Conservation (phyloP, 2,888 invertebrate species). For the Bembecia ichneumoniformis region DNA sequence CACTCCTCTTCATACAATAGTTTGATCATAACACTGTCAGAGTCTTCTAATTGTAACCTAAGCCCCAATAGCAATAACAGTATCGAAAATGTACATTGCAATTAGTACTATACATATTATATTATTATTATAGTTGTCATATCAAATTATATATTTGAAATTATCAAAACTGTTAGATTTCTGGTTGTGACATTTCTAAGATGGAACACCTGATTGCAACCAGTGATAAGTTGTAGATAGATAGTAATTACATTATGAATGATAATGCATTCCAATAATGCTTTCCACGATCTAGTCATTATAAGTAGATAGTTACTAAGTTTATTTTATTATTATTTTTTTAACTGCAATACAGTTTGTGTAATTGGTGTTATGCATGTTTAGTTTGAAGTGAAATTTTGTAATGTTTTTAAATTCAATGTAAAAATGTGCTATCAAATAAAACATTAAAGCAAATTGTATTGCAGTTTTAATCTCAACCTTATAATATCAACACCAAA, state of each 20-base stretch:
- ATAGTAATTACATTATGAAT: constrained; percentile 9
- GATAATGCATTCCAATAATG: constrained; percentile 19
- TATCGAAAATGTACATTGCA: constrained; percentile 36
- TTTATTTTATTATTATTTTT: constrained; percentile 1
- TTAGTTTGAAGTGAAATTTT: constrained; percentile 27
- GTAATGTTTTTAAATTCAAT: constrained; percentile 26
- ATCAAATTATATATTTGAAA: not conserved
- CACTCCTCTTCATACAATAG: constrained; percentile 60
- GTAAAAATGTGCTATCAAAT: constrained; percentile 18
- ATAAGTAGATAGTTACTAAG: not conserved
- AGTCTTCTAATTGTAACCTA: constrained; percentile 48
- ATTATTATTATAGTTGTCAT: not conserved
- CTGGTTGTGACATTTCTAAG: constrained; percentile 59
- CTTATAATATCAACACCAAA: not conserved
- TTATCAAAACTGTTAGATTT: constrained; percentile 13
- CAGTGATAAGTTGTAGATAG: constrained; percentile 6
- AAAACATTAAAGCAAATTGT: constrained; percentile 60
- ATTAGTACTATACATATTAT: not conserved
- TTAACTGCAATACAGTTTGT: constrained; percentile 69
- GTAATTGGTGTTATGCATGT: constrained; percentile 30
- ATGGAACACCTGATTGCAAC: not conserved
- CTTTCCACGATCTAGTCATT: constrained; percentile 32
- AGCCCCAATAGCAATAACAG: constrained; percentile 51
- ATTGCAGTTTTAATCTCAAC: constrained; percentile 64
- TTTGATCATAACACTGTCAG: constrained; percentile 53